Conservation (phyloP, 2,797 vertebrate species). For the Hydrocynus forskahlii region DNA sequence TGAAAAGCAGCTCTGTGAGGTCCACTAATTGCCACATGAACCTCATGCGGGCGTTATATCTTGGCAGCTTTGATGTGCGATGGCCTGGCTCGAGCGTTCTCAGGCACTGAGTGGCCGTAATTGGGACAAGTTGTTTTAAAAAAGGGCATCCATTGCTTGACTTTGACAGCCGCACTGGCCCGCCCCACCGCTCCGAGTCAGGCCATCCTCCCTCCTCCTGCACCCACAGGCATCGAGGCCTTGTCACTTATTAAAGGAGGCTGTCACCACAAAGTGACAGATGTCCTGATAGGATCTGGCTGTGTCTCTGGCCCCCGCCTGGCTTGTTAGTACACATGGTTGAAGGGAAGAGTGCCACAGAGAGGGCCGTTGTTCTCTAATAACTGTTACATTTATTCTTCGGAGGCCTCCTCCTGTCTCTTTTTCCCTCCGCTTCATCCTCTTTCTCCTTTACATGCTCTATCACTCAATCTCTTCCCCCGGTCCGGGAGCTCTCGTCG, state of each 20-base stretch:
- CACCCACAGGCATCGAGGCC: constrained; percentile 77
- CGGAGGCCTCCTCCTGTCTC: constrained; percentile 68
- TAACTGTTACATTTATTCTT: constrained; percentile 93
- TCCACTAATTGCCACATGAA: constrained; percentile 71
- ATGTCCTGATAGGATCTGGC: constrained; percentile 92
- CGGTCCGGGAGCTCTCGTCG: constrained; percentile 52
- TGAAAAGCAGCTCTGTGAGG: constrained; percentile 68
- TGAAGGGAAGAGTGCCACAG: constrained; percentile 69
- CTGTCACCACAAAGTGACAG: constrained; percentile 92
- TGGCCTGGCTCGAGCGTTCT: constrained; percentile 64
- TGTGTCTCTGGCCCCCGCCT: constrained; percentile 82
- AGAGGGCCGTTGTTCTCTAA: constrained; percentile 85
- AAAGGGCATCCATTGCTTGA: constrained; percentile 67
- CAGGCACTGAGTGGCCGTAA: constrained; percentile 76
- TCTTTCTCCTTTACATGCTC: constrained; percentile 30
- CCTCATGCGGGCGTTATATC: constrained; percentile 63
- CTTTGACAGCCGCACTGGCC: constrained; percentile 73
- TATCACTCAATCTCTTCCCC: constrained; percentile 16
- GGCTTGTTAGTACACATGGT: constrained; percentile 83
- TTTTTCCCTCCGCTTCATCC: neutral
- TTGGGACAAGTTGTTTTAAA: constrained; percentile 78
- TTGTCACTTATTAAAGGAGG: constrained; percentile 88
- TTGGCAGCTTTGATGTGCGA: constrained; percentile 72
- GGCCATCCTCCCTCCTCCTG: constrained; percentile 52
- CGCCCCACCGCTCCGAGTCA: constrained; percentile 43